Evolutionary conservation across 2,797 vertebrate genomes (phyloP), one percentile per base, ranked within the genome.

Genomic region (Brotula barbata): DNA sequence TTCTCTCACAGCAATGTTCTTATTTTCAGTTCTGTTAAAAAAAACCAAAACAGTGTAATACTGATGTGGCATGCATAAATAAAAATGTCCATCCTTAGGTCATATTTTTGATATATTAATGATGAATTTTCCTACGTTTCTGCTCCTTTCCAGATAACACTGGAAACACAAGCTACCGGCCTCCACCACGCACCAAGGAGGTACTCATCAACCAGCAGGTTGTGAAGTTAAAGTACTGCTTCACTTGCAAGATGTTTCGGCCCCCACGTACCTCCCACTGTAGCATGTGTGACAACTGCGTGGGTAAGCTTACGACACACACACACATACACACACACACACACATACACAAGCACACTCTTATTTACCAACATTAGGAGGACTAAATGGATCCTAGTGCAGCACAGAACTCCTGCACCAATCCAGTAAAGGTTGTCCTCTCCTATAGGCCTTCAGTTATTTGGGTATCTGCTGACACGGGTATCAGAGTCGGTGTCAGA

Each of bases 231-330:
- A 98, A 98, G 83, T 98, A 96, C 85, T 98, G 96, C 89, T 97
- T 97, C 88, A 97, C 96, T 66, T 98, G 96, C 90, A 96, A 95
- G 82, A 97, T 98, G 93, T 98, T 98, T 85, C 91, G 96, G 15
- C 96, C 96, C 0, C 96, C 96, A 0, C 92, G 95, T 73, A 95
- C 96, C 80, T 98, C 96, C 2, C 96, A 98, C 92, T 98, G 96
- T 90, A 94, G 94, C 58, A 91, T 97, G 71, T 98, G 96, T 23
- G 96, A 98, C 92, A 98, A 97, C 93, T 98, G 96, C 67, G 96
- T 98, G 50, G 96, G 96, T 98, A 70, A 94, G 95, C 60, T 16
- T 33, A 0, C 39, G 50, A 36, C 55, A 19, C 65, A 62, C 54
- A 7, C 23, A 1, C 0, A 17, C 64, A 47, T 60, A 1, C 12